Evolutionary conservation across 2,797 vertebrate genomes (phyloP).

Genomic region (Rachycentron canadum): DNA sequence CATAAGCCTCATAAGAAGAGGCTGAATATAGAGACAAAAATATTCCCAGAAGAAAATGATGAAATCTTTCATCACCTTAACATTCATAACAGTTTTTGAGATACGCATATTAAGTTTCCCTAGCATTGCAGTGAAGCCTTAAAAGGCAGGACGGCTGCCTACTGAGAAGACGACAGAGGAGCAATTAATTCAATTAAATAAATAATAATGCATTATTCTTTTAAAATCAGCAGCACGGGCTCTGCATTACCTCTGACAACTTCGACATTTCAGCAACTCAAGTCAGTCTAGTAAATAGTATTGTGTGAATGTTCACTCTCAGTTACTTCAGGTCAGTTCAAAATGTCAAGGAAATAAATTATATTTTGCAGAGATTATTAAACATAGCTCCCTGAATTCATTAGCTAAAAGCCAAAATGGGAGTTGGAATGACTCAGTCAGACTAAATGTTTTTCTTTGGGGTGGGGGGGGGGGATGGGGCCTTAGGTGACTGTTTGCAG

Average conservation of each 20-base stretch:
- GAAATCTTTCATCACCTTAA: conserved; percentile 50
- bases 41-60: conserved; percentile 28
- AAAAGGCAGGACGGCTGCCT: conserved; percentile 28
- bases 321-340: conserved; percentile 35
- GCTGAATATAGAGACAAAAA: conserved; percentile 7
- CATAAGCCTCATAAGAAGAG: not conserved
- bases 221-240: conserved; percentile 44
- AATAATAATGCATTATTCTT: conserved; percentile 28
- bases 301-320: conserved; percentile 22
- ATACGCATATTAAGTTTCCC: conserved; percentile 28
- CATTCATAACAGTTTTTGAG: conserved; percentile 25
- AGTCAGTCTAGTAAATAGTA: conserved; percentile 27
- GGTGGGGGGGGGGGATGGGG: not conserved
- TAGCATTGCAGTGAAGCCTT: conserved; percentile 26
- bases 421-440: conserved; percentile 13
- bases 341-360: conserved; percentile 53
- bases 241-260: conserved; percentile 37
- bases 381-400: conserved; percentile 33
- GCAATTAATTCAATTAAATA: conserved; percentile 45
- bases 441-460: conserved; percentile 13
- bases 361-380: conserved; percentile 40
- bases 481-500: conserved; percentile 8
- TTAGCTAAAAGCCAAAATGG: conserved; percentile 45
- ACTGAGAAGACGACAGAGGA: conserved; percentile 41
- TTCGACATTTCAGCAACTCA: conserved; percentile 31